Percentiles rank a stretch among this genome's conserved stretches.
Conservation (phyloP, 2,113 vertebrate genomes). For the Deroptyus accipitrinus region DNA sequence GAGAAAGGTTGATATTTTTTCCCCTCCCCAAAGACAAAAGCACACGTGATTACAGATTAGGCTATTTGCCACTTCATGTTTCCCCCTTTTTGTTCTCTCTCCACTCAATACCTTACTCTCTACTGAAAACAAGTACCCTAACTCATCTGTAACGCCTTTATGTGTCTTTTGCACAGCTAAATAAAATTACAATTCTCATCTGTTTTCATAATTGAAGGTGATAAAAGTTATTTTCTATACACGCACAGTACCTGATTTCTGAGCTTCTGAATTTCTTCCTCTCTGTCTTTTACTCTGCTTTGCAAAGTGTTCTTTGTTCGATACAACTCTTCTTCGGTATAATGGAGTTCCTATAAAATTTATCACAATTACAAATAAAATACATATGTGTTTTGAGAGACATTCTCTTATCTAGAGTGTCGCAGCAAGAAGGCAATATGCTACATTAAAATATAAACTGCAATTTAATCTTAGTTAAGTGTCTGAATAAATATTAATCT, state of each 20-base stretch:
- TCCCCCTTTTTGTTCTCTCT: neutral
- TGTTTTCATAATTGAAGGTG: neutral
- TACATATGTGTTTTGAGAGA: neutral
- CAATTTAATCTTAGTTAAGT: neutral
- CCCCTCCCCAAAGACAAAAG: neutral
- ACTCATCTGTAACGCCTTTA: neutral
- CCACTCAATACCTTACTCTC: neutral
- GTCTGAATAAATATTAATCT: neutral
- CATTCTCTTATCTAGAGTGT: neutral
- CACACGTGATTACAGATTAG: neutral
- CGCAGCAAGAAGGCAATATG: neutral
- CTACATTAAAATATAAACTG: neutral
- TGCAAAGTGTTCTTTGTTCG: conserved; percentile 88
- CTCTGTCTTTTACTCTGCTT: conserved; percentile 91
- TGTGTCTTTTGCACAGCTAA: neutral
- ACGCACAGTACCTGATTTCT: conserved; percentile 86
- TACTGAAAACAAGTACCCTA: neutral
- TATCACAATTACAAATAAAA: neutral
- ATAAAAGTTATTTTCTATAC: neutral
- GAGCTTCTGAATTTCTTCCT: conserved; percentile 98
- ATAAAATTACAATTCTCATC: neutral
- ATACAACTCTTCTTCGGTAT: conserved; percentile 90
- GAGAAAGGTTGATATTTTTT: neutral
- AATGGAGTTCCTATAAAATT: conserved; percentile 85
- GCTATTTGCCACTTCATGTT: neutral